Evolutionary conservation across 2,113 vertebrate genomes (phyloP).

Genomic region (Platichthys stellatus): DNA sequence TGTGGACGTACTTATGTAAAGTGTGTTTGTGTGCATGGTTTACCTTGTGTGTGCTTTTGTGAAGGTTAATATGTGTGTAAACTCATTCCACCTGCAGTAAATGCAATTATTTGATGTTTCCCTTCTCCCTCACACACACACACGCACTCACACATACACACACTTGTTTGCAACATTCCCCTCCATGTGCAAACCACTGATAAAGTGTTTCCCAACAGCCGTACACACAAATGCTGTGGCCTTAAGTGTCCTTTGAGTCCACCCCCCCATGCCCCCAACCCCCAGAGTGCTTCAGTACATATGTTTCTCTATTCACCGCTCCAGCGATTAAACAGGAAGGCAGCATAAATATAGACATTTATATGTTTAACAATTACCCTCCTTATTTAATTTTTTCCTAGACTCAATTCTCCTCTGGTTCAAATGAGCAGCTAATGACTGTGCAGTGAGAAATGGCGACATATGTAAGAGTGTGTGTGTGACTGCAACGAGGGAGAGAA

Average conservation of each 20-base stretch:
- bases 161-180: constrained; percentile 14
- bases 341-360: constrained; percentile 32
- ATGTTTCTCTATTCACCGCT: constrained; percentile 35
- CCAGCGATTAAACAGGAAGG: constrained; percentile 14
- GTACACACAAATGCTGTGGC: constrained; percentile 14
- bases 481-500: constrained; percentile 21
- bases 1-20: background rate
- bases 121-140: constrained; percentile 1
- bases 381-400: constrained; percentile 8
- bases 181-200: constrained; percentile 61
- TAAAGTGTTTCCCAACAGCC: constrained; percentile 54
- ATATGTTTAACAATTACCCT: constrained; percentile 37
- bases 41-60: background rate
- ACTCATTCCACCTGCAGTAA: constrained; percentile 39
- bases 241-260: constrained; percentile 40
- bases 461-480: constrained; percentile 6
- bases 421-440: constrained; percentile 40
- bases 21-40: background rate
- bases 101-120: constrained; percentile 28
- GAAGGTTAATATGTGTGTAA: background rate
- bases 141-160: constrained; percentile 3
- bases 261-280: background rate
- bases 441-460: constrained; percentile 15
- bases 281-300: constrained; percentile 18
- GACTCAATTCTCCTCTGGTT: constrained; percentile 31